Percentiles rank a stretch among this genome's conserved stretches.
phyloP scores from a whole-genome alignment of 2,797 vertebrate genomes.

The Megaceryle alcyon region DNA sequence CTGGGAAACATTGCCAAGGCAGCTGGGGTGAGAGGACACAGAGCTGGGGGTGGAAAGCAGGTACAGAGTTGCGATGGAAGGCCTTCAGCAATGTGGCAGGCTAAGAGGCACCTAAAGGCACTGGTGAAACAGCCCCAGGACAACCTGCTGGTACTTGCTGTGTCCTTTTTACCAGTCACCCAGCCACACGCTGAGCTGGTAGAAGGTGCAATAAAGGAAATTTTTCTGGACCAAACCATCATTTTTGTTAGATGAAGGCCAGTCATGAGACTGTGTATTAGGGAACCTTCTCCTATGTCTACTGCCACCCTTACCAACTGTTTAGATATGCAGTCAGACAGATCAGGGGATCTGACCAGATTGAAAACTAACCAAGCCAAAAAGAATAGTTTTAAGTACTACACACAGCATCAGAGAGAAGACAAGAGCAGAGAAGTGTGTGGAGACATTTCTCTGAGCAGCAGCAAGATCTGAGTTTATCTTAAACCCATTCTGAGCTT shows the following conservation, averaged over 20 bases:
- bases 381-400: background rate
- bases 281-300: background rate
- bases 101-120: background rate
- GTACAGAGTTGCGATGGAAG: background rate
- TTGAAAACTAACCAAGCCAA: background rate
- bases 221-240: background rate
- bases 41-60: background rate
- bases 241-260: background rate
- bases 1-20: background rate
- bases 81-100: background rate
- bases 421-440: background rate
- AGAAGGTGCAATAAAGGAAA: background rate
- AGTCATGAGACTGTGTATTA: background rate
- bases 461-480: background rate
- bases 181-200: background rate
- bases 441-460: background rate
- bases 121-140: background rate
- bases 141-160: background rate
- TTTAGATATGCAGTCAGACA: background rate
- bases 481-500: background rate
- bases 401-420: background rate
- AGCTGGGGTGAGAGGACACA: background rate
- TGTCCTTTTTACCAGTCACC: background rate
- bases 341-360: background rate
- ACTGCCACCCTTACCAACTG: accelerated